Evolutionary conservation across 2,888 invertebrate species (phyloP).

Genomic region (Pheosia gnoma): DNA sequence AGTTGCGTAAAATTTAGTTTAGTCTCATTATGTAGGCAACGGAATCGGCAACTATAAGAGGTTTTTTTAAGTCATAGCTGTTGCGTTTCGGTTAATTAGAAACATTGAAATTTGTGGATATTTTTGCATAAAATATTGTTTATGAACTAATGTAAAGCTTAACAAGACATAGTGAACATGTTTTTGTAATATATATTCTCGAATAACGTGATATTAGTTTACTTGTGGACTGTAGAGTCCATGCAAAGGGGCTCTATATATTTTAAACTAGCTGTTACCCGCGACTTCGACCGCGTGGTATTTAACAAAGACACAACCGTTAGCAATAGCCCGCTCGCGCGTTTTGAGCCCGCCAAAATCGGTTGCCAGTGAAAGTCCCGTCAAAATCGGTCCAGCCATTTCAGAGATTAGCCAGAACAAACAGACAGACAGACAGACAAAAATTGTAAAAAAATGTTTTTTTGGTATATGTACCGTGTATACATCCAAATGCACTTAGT

Average conservation of each 20-base stretch:
- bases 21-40: neutral
- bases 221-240: neutral
- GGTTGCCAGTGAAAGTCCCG: too few species aligned
- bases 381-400: too few species aligned
- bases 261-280: neutral
- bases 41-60: neutral
- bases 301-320: too few species aligned
- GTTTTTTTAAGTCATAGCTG: slow-evolving; percentile 3
- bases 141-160: neutral
- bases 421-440: too few species aligned
- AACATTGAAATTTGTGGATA: slow-evolving; percentile 12
- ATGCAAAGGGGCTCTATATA: neutral
- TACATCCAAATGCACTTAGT: too few species aligned
- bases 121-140: slow-evolving; percentile 1
- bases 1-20: neutral
- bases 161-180: neutral
- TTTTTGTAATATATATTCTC: neutral
- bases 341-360: too few species aligned
- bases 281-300: neutral
- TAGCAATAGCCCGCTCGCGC: too few species aligned
- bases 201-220: neutral
- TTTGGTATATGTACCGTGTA: too few species aligned
- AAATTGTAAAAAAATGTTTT: too few species aligned
- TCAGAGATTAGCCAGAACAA: too few species aligned
- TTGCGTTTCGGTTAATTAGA: slow-evolving; percentile 38